Percentiles rank a stretch among this genome's conserved stretches.
Conservation (phyloP, 2,113 vertebrate species). For the Hydrochoerus hydrochaeris region DNA sequence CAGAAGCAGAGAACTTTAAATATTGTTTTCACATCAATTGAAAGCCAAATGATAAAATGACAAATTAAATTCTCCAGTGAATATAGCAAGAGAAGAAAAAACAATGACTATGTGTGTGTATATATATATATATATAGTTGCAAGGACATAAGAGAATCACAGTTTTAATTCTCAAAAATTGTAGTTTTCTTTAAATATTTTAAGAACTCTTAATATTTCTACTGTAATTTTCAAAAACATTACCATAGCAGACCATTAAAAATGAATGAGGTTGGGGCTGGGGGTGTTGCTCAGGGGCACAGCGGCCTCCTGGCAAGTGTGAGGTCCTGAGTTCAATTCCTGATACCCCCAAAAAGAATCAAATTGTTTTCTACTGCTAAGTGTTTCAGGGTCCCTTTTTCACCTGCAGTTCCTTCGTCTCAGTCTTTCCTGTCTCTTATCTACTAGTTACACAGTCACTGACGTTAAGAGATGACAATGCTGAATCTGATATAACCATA, state of each 20-base stretch:
- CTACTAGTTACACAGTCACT: background rate
- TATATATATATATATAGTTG: background rate
- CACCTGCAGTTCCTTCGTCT: background rate
- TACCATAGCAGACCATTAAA: constrained; percentile 34
- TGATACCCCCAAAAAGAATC: background rate
- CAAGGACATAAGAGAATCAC: background rate
- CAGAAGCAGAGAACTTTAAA: background rate
- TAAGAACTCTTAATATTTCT: constrained; percentile 51
- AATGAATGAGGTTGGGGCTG: constrained; percentile 20
- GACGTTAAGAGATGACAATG: no score
- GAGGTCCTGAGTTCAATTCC: no score
- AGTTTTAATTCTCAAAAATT: constrained; percentile 14
- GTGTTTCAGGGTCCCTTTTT: background rate
- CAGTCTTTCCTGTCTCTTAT: background rate
- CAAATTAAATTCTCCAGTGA: constrained; percentile 11
- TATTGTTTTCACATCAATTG: background rate
- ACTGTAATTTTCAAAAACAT: constrained; percentile 16
- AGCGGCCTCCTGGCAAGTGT: no score
- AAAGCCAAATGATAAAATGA: background rate
- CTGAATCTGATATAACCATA: background rate
- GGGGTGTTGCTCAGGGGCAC: no score
- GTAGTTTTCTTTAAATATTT: constrained; percentile 64
- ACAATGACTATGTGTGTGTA: no score
- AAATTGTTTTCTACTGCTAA: background rate
- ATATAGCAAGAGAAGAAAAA: background rate